Conservation (phyloP, 2,888 invertebrate genomes). For the Drosophila tripunctata region DNA sequence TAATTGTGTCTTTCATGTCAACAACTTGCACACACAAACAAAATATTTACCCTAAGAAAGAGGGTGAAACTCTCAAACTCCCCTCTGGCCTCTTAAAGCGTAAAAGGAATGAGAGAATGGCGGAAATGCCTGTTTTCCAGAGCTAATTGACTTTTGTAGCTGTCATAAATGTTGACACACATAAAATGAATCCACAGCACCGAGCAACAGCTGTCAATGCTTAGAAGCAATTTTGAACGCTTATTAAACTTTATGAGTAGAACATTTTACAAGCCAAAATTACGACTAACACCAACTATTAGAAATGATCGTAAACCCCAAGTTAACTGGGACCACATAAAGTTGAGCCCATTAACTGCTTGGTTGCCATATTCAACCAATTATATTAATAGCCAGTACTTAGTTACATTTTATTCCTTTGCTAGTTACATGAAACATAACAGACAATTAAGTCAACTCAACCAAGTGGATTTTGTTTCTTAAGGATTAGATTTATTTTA, state of each 20-base stretch:
- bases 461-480: no score
- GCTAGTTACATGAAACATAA: no score
- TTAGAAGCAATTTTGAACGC: slow-evolving; percentile 34
- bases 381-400: not conserved
- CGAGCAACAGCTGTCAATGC: slow-evolving; percentile 50
- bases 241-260: slow-evolving; percentile 56
- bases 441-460: no score
- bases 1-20: slow-evolving; percentile 19
- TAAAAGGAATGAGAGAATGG: slow-evolving; percentile 1
- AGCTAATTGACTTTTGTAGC: slow-evolving; percentile 68
- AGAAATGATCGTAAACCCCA: slow-evolving; percentile 28
- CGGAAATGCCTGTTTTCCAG: slow-evolving; percentile 22
- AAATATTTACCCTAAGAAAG: not conserved
- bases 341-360: slow-evolving; percentile 9
- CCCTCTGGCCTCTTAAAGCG: slow-evolving; percentile 1
- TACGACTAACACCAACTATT: slow-evolving; percentile 29
- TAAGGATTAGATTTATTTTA: no score
- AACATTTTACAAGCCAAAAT: slow-evolving; percentile 38
- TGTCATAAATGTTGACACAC: slow-evolving; percentile 62
- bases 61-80: not conserved
- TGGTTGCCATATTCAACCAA: not conserved
- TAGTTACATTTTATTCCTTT: not conserved
- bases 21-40: not conserved
- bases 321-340: slow-evolving; percentile 3
- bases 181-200: slow-evolving; percentile 35